Conservation (phyloP, 1,140 invertebrate species). For the Tetraneura akinire region DNA sequence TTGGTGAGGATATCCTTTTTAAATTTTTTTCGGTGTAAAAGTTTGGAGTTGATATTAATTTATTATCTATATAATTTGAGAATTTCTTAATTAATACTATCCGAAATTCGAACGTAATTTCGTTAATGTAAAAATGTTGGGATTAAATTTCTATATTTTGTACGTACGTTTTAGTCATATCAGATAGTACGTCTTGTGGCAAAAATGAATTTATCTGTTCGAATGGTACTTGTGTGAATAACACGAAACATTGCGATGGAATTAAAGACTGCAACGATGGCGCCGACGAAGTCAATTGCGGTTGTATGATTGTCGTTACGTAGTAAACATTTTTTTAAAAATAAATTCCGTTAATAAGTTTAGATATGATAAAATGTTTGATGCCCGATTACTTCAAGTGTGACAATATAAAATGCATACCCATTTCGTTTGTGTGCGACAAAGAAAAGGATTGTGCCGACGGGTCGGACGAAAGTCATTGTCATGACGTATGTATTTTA, state of each 20-base stretch:
- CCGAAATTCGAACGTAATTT: background rate
- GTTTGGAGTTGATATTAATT: too few species aligned
- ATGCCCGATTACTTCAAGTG: slow-evolving; percentile 23
- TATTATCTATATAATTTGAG: background rate
- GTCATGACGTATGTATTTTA: slow-evolving; percentile 12
- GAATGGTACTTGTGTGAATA: slow-evolving; percentile 61
- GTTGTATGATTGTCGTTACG: background rate
- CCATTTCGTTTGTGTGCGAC: slow-evolving; percentile 63
- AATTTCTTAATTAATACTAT: background rate
- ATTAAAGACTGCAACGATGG: slow-evolving; percentile 61
- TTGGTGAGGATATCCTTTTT: too few species aligned
- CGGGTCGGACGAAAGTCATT: slow-evolving; percentile 63
- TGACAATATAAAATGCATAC: slow-evolving; percentile 62
- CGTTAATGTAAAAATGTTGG: background rate
- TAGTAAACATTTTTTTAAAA: too few species aligned
- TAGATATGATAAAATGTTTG: slow-evolving; percentile 2
- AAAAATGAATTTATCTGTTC: slow-evolving; percentile 61
- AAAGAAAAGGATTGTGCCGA: slow-evolving; percentile 66
- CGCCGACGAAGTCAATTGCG: slow-evolving; percentile 59
- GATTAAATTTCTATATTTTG: background rate
- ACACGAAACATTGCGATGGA: slow-evolving; percentile 61
- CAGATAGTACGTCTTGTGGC: slow-evolving; percentile 22
- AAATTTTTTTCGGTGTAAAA: too few species aligned
- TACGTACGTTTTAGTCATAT: background rate
- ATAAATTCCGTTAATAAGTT: background rate